These are phyloP conservation scores for Pristionchus fissidentatus DNA, from an alignment of 2,888 invertebrate genomes.

Conservation along the genomic window DNA sequence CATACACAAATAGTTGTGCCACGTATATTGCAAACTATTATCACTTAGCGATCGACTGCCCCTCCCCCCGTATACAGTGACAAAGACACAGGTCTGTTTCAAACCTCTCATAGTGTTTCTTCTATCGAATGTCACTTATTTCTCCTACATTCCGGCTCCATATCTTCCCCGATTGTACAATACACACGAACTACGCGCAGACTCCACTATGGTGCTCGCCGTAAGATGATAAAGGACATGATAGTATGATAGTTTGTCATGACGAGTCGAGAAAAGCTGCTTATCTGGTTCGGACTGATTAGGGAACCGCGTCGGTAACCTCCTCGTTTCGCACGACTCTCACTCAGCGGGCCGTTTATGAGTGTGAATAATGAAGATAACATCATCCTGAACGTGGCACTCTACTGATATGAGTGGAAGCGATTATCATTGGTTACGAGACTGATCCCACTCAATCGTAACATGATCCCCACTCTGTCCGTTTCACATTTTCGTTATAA, in stretches of 20 bases:
- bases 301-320: neutral
- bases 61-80: too few relatives aligned
- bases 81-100: neutral
- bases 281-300: neutral
- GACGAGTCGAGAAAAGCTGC: neutral
- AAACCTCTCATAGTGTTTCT: neutral
- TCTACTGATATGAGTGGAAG: too few relatives aligned
- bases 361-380: too few relatives aligned
- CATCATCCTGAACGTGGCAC: too few relatives aligned
- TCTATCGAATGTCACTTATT: neutral
- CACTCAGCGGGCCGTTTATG: too few relatives aligned
- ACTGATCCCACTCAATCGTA: too few relatives aligned
- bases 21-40: too few relatives aligned
- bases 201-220: neutral
- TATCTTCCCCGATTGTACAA: neutral
- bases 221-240: slow-evolving; percentile 10
- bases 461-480: too few relatives aligned
- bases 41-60: too few relatives aligned
- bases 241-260: slow-evolving; percentile 10
- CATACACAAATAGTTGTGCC: too few relatives aligned
- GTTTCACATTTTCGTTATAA: too few relatives aligned
- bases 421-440: too few relatives aligned
- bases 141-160: neutral
- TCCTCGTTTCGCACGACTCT: neutral
- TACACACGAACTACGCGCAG: neutral